Evolutionary conservation across 2,113 vertebrate species (phyloP), one percentile per base, ranked within the genome.

Genomic region (Tauraco erythrolophus): DNA sequence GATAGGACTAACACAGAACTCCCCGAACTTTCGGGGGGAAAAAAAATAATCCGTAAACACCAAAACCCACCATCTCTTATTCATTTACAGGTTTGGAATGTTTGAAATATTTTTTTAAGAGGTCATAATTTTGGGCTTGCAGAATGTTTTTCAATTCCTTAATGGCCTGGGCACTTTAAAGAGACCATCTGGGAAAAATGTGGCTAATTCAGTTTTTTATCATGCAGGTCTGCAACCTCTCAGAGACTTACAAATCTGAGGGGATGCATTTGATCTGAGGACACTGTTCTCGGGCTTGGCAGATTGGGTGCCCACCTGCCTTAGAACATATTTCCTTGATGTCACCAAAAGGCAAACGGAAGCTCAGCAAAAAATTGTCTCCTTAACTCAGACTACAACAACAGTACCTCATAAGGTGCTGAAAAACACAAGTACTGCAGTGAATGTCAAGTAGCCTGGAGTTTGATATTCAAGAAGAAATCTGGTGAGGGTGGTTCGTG

Each of bases 401-500:
- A 51, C 27, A 46, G 0, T 12, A 43, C 10, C 39, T 27, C 39
- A 27, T 2, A 11, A 53, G 30, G 19, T 28, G 41, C n/a, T 75
- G 51, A 39, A 65, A 96, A 71, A 9, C 2, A 22, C 15, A n/a
- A 46, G 9, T 11, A 11, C 0, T 25, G 22, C 19, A 48, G 35
- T 2, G 22, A 51, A 19, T 0, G 4, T 19, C 43, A 41, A 57
- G 37, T 1, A 7, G 31, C 45, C 28, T 18, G 2, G 37, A 86
- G 39, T 23, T 65, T 19, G 28, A 33, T 4, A 37, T 2, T 45
- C 3, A 19, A 35, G 28, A 28, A 80, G 18, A 68, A 54, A 53
- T 11, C 10, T 4, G 27, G 8, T 4, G 14, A 35, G 9, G 15
- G 15, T 0, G 3, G 57, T 16, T 58, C 17, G 6, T 61, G 16